phyloP scores from a whole-genome alignment of 2,113 vertebrate genomes.

The Pyrgilauda ruficollis region DNA sequence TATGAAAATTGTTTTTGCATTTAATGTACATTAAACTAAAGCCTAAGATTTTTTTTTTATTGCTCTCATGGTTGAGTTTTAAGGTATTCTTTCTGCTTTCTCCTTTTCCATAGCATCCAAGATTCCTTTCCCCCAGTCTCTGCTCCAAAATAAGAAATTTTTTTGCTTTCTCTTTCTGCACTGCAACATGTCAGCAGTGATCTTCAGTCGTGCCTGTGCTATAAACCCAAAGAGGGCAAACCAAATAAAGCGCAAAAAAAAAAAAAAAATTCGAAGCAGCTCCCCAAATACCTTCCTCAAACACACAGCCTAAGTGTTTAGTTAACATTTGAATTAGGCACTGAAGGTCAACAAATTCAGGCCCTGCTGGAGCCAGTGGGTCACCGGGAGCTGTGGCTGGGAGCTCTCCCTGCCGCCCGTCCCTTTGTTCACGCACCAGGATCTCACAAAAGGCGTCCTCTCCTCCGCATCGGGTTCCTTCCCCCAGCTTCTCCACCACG shows the following conservation, averaged over 20 bases:
- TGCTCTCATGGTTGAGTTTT: not conserved
- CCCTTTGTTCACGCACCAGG: not conserved
- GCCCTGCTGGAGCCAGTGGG: not conserved
- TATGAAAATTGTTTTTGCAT: not conserved
- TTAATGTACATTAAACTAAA: not conserved
- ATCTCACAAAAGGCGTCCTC: not conserved
- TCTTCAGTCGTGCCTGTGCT: rapidly evolving
- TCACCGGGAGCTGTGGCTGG: not conserved
- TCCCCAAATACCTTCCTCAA: not conserved
- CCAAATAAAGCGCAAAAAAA: rapidly evolving
- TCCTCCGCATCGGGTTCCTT: not conserved
- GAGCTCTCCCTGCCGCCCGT: not conserved
- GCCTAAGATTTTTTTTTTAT: not conserved
- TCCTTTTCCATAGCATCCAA: not conserved
- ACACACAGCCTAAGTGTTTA: not conserved
- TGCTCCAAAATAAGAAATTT: not conserved
- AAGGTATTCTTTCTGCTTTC: not conserved
- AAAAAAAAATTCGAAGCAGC: not conserved
- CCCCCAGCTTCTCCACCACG: not conserved
- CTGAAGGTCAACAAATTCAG: not conserved
- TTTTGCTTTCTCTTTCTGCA: not conserved
- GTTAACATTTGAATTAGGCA: not conserved
- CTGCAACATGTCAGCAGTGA: not conserved
- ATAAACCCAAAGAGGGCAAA: not conserved
- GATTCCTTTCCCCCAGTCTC: not conserved